These are phyloP conservation scores for Prosopocoilus inquinatus DNA, from an alignment of 2,888 invertebrate species.

Conservation along the genomic window DNA sequence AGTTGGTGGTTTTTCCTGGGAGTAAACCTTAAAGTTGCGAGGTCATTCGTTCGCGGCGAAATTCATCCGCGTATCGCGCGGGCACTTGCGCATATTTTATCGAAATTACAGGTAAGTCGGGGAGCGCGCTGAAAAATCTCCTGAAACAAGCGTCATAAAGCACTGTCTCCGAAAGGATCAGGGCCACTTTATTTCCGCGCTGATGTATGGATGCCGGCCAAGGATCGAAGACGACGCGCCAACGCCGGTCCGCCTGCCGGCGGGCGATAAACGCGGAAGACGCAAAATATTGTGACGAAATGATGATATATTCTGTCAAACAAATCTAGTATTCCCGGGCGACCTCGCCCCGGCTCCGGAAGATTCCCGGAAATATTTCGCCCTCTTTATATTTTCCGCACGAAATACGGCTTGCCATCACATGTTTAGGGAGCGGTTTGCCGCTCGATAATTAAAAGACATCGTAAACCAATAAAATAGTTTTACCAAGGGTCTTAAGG, in stretches of 20 bases:
- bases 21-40: too few species aligned
- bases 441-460: too few species aligned
- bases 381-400: too few species aligned
- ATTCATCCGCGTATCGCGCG: background rate
- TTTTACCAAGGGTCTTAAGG: too few species aligned
- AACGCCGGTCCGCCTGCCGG: slow-evolving; percentile 34
- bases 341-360: background rate
- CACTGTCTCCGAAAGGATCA: slow-evolving; percentile 39
- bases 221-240: slow-evolving; percentile 5
- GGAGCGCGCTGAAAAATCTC: slow-evolving; percentile 35
- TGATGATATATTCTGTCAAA: slow-evolving; percentile 39
- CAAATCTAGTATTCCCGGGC: slow-evolving; percentile 2
- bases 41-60: too few species aligned
- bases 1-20: too few species aligned
- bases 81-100: slow-evolving; percentile 4
- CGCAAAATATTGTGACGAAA: slow-evolving; percentile 43
- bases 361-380: too few species aligned
- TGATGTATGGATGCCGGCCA: slow-evolving; percentile 36
- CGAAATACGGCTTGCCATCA: too few species aligned
- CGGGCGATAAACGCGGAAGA: slow-evolving; percentile 41
- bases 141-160: slow-evolving; percentile 37
- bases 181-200: slow-evolving; percentile 36
- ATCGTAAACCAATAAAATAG: too few species aligned
- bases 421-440: too few species aligned
- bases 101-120: slow-evolving; percentile 10